Base-by-base conservation (phyloP, 23 tunicate genomes). In the Clavelina lepadiformis region DNA sequence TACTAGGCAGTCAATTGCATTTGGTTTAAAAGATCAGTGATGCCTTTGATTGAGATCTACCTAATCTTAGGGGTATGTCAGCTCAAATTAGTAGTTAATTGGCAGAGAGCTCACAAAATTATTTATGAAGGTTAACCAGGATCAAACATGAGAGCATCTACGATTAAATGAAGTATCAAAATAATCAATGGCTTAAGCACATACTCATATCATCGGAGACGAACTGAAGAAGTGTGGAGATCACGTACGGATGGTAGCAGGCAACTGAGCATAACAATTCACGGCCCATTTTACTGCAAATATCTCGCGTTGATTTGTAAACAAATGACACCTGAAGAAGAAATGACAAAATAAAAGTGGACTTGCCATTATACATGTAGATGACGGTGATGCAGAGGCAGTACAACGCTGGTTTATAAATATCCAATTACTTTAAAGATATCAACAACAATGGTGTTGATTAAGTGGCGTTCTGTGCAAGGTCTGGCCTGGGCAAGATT, bases 261-360 rank as follows among this genome's bases (percentile, higher is more conserved):
- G 89, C 73, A 4, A 89, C 67, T 2, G 83, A 68, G 28, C 52
- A 69, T 4, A 89, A 75, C 32, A 89, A 63, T 36, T 89, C 97
- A 6, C 85, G 70, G 24, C 97, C 97, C n/a, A 81, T 89, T 70
- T 89, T 89, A 59, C 84, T 73, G 55, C 97, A 89, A 41, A 89
- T 85, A 38, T 89, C 97, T 28, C 75, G 64, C 7, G 97, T 89
- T 11, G 89, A 81, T 49, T 65, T 38, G 58, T 89, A 89, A 25
- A 75, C 60, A 56, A 81, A 89, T 1, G 97, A 89, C 15, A 89
- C 73, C 92, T 79, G 44, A 21, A 49, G 0, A 79, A 31, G 21
- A 54, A 54, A n/a, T n/a, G 18, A 27, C 50, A 26, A 41, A 15
- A 41, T 15, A 41, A 41, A 41, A 41, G 13, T 15, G 49, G 11